Conservation (phyloP, 1,140 invertebrate genomes). For the Drosophila jambulina region DNA sequence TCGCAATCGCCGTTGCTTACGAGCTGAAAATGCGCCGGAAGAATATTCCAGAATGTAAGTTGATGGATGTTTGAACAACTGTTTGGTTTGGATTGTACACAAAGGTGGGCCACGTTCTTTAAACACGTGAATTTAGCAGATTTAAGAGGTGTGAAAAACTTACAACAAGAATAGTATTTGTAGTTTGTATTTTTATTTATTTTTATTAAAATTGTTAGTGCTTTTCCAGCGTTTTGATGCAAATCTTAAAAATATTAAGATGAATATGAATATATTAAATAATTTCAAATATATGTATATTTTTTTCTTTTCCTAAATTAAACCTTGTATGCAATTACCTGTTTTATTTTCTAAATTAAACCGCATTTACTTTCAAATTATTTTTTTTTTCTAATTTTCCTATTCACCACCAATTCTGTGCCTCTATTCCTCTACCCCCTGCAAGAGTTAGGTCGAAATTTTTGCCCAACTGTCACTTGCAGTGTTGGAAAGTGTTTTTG, state of each 20-base stretch:
- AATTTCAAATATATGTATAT: neutral
- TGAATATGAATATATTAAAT: neutral
- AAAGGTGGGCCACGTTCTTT: conserved; percentile 1
- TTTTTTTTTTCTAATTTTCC: neutral
- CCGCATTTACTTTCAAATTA: conserved; percentile 9
- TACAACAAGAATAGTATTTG: neutral
- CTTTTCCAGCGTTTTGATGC: neutral
- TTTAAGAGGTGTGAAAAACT: neutral
- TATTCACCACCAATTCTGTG: no score
- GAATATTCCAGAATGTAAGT: neutral
- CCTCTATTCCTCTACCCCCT: no score
- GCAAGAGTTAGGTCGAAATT: conserved; percentile 7
- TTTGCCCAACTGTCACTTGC: conserved; percentile 27
- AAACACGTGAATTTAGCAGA: neutral
- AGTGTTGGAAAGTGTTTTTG: conserved; percentile 29
- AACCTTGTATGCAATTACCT: no score
- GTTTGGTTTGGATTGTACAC: neutral
- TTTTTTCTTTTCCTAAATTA: neutral
- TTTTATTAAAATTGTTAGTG: neutral
- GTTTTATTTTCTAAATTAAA: neutral
- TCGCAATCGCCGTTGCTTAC: neutral
- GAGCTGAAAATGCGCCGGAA: neutral
- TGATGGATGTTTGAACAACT: conserved; percentile 14
- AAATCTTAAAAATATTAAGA: neutral
- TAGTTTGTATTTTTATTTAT: neutral